These are phyloP conservation scores for Lepidonotus clava DNA, from an alignment of 2,888 invertebrate species.

Conservation along the genomic window DNA sequence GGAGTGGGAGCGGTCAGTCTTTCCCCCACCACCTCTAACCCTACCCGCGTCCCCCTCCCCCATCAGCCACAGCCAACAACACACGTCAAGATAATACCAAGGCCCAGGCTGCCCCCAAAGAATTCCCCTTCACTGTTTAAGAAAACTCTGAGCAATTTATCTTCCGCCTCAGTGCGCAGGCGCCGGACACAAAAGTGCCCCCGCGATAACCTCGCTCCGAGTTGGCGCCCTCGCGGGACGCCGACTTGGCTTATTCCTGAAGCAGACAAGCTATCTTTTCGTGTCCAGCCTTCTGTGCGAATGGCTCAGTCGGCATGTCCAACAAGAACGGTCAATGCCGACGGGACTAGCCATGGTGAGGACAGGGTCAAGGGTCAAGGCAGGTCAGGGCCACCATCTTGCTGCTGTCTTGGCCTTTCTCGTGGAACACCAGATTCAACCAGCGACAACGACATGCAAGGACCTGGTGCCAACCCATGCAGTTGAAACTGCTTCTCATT, in stretches of 20 bases:
- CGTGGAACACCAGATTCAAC: conserved; percentile 6
- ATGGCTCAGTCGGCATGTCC: background rate
- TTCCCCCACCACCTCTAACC: background rate
- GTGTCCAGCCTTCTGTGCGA: background rate
- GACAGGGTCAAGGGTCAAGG: background rate
- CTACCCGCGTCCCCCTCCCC: background rate
- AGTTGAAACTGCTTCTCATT: no score
- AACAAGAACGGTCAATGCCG: background rate
- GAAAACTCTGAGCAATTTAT: background rate
- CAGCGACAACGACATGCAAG: conserved; percentile 15
- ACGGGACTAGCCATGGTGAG: background rate
- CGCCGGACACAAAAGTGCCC: background rate
- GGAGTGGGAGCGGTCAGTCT: background rate
- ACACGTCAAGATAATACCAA: background rate
- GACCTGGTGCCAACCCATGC: background rate
- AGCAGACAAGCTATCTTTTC: background rate
- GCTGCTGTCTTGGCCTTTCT: background rate
- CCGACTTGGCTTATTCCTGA: background rate
- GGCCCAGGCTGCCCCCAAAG: background rate
- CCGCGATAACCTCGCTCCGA: background rate
- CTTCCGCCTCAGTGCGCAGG: background rate
- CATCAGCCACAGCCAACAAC: background rate
- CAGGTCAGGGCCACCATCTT: conserved; percentile 12
- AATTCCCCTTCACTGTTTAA: conserved; percentile 18
- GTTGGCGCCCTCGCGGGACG: background rate